Evolutionary conservation across 2,888 invertebrate genomes (phyloP).

Genomic region (Epinotia brunnichana): DNA sequence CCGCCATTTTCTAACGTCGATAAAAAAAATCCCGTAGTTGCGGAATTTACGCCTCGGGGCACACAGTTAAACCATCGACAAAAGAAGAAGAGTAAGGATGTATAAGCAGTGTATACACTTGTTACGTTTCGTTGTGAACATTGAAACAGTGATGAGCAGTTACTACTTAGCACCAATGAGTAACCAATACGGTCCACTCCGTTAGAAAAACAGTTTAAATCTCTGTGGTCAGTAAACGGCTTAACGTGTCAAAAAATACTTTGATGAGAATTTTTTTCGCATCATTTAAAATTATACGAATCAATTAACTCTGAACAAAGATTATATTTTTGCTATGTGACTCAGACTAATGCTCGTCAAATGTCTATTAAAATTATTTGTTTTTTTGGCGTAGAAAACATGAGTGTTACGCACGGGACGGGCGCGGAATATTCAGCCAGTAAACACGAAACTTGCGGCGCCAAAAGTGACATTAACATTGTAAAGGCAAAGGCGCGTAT

Average conservation of each 20-base stretch:
- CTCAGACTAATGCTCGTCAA: neutral
- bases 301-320: neutral
- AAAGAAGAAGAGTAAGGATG: slow-evolving; percentile 35
- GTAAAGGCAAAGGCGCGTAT: slow-evolving; percentile 35
- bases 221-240: slow-evolving; percentile 12
- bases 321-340: too few relatives aligned
- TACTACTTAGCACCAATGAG: slow-evolving; percentile 44
- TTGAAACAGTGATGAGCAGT: slow-evolving; percentile 38
- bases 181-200: slow-evolving; percentile 42
- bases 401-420: neutral
- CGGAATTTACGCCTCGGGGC: slow-evolving; percentile 62
- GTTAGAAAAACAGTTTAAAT: slow-evolving; percentile 39
- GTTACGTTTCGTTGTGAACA: slow-evolving; percentile 29
- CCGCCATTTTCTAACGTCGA: slow-evolving; percentile 53
- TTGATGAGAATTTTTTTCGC: neutral
- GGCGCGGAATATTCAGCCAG: neutral
- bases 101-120: slow-evolving; percentile 41
- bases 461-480: slow-evolving; percentile 12
- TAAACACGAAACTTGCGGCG: slow-evolving; percentile 1
- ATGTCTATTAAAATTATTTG: neutral
- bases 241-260: slow-evolving; percentile 16
- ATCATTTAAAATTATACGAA: neutral
- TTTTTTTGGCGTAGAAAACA: slow-evolving; percentile 1
- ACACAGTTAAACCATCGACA: slow-evolving; percentile 71
- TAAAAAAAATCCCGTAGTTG: slow-evolving; percentile 62